Conservation (phyloP, 30 jellyfish, hydroid and myxozoan genomes). For the Cassiopea xamachana region DNA sequence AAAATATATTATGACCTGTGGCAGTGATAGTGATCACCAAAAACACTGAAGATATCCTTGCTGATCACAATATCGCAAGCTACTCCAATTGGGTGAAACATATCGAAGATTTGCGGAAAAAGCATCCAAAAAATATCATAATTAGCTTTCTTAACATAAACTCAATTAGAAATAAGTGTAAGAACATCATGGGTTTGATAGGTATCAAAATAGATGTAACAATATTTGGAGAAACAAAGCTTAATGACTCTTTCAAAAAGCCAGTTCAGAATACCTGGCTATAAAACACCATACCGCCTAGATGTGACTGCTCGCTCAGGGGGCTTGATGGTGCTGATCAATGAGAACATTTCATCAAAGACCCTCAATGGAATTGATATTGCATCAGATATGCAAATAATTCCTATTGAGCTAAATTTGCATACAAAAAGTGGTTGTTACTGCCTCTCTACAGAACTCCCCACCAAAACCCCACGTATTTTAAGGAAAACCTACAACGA, state of each 20-base stretch:
- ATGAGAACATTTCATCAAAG: constrained; percentile 6
- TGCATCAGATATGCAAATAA: constrained; percentile 40
- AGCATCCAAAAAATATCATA: no score
- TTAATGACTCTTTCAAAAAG: constrained; percentile 20
- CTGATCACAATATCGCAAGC: no score
- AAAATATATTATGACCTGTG: no score
- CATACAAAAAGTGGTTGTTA: constrained; percentile 60
- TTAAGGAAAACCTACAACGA: constrained; percentile 5
- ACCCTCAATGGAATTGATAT: constrained; percentile 29
- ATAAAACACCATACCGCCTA: constrained; percentile 14
- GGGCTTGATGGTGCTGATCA: constrained; percentile 13
- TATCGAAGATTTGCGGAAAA: no score
- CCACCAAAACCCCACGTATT: not conserved
- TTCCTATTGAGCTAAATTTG: constrained; percentile 46
- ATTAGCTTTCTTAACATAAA: not conserved
- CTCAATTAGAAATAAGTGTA: not conserved
- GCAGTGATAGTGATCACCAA: no score
- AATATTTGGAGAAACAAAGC: constrained; percentile 20
- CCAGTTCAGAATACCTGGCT: constrained; percentile 22
- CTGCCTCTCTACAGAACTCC: constrained; percentile 32
- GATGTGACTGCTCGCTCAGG: constrained; percentile 26
- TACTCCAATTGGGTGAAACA: no score
- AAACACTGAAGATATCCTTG: no score
- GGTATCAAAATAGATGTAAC: constrained; percentile 9
- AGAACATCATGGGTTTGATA: not conserved